Conservation (phyloP, 2,888 invertebrate species). For the Dascillus cervinus region DNA sequence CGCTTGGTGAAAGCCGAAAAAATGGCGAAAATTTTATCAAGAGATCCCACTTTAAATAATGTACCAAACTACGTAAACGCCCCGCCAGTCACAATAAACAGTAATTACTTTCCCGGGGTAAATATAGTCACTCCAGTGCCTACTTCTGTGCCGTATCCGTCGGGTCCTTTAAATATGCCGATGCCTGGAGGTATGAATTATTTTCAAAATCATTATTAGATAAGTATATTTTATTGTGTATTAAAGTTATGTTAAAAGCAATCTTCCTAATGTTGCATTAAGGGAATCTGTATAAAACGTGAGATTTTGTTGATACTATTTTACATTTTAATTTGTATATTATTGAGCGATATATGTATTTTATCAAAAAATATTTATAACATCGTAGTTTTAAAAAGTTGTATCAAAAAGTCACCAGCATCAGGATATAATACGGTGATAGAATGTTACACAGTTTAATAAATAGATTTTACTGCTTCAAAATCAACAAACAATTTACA, state of each 20-base stretch:
- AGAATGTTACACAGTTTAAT: no score
- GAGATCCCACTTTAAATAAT: constrained; percentile 31
- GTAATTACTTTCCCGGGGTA: constrained; percentile 44
- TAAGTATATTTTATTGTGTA: neutral
- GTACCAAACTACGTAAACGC: constrained; percentile 37
- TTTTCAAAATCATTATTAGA: constrained; percentile 34
- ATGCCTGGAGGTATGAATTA: constrained; percentile 51
- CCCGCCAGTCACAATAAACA: constrained; percentile 36
- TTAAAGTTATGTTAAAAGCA: neutral
- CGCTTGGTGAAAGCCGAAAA: constrained; percentile 91
- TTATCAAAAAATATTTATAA: no score
- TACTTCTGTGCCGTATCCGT: constrained; percentile 55
- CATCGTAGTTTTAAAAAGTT: no score
- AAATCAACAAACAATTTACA: no score
- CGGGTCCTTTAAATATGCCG: constrained; percentile 69
- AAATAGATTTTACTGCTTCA: no score
- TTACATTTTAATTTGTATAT: no score
- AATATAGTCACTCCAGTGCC: constrained; percentile 34
- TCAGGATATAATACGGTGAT: no score
- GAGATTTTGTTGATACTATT: no score
- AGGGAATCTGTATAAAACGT: no score
- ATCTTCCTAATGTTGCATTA: neutral
- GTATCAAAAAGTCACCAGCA: no score
- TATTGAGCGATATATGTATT: no score
- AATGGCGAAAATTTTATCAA: constrained; percentile 64